Evolutionary conservation across 2,888 invertebrate genomes (phyloP).

Genomic region (Schizotus pectinicornis): DNA sequence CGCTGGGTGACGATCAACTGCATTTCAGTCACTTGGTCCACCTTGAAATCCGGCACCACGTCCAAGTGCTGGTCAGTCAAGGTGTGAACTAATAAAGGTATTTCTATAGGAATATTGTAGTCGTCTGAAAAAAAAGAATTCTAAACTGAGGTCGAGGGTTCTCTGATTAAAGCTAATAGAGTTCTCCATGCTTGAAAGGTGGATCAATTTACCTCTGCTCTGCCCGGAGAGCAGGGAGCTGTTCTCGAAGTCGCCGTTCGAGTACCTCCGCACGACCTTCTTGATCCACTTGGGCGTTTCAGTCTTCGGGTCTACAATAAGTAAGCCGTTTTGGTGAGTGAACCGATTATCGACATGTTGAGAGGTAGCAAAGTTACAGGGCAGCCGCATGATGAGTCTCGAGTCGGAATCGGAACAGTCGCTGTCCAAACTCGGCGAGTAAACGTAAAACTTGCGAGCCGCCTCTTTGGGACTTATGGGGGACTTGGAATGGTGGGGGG

Average conservation of each 20-base stretch:
- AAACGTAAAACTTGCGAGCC: constrained; percentile 55
- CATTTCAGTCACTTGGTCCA: constrained; percentile 55
- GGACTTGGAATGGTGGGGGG: constrained; percentile 56
- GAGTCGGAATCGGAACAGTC: constrained; percentile 58
- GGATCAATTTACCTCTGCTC: constrained; percentile 58
- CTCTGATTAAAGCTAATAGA: too few species aligned
- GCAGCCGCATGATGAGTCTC: constrained; percentile 51
- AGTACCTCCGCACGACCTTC: constrained; percentile 56
- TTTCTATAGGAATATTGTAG: constrained; percentile 58
- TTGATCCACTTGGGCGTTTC: constrained; percentile 58
- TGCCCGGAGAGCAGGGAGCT: constrained; percentile 57
- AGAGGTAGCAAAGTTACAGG: constrained; percentile 44
- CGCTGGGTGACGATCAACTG: constrained; percentile 57
- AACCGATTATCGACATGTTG: constrained; percentile 24
- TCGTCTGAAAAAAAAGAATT: constrained; percentile 48
- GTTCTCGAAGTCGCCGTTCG: constrained; percentile 58
- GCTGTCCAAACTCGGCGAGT: constrained; percentile 57
- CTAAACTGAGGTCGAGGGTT: too few species aligned
- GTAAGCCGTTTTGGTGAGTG: constrained; percentile 47
- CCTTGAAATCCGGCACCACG: constrained; percentile 54
- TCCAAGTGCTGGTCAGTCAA: constrained; percentile 56
- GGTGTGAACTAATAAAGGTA: constrained; percentile 56
- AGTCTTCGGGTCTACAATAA: constrained; percentile 55
- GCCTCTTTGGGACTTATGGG: constrained; percentile 55
- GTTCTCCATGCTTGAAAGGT: too few species aligned